Conservation (phyloP, 2,797 vertebrate genomes). For the Anabacerthia variegaticeps region DNA sequence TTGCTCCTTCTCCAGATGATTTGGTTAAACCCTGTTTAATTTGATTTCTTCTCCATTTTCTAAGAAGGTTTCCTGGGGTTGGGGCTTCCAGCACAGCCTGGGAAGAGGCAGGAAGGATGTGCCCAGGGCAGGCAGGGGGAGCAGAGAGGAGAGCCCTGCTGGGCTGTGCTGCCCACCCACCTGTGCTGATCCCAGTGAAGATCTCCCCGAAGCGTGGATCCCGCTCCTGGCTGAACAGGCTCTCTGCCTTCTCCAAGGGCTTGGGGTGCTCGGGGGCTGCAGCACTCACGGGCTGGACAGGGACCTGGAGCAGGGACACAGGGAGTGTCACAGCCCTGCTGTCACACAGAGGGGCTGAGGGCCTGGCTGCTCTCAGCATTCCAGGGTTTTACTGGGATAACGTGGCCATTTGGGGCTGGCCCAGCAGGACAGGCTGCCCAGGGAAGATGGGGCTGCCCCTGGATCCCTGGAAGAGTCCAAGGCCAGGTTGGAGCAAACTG, state of each 20-base stretch:
- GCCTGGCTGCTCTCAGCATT: rapidly evolving
- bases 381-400: rapidly evolving
- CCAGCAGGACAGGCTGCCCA: not conserved
- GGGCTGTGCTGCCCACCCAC: conserved; percentile 33
- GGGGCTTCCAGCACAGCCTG: not conserved
- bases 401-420: rapidly evolving
- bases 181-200: conserved; percentile 75
- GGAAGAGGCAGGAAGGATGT: not conserved
- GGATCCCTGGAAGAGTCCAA: not conserved
- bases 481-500: not conserved
- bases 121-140: not conserved
- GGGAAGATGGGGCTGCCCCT: not conserved
- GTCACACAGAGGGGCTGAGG: not conserved
- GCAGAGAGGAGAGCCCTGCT: not conserved
- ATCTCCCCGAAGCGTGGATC: conserved; percentile 79
- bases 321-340: not conserved
- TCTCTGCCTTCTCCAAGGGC: conserved; percentile 83
- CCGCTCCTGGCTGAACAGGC: conserved; percentile 80
- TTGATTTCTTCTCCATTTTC: not conserved
- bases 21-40: not conserved
- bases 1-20: not conserved
- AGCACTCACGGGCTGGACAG: conserved; percentile 80
- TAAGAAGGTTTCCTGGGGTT: not conserved
- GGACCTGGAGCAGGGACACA: conserved; percentile 69
- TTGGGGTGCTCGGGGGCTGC: conserved; percentile 84